Base-by-base conservation (phyloP, 2,888 invertebrate genomes). In the Plebejus melissa region DNA sequence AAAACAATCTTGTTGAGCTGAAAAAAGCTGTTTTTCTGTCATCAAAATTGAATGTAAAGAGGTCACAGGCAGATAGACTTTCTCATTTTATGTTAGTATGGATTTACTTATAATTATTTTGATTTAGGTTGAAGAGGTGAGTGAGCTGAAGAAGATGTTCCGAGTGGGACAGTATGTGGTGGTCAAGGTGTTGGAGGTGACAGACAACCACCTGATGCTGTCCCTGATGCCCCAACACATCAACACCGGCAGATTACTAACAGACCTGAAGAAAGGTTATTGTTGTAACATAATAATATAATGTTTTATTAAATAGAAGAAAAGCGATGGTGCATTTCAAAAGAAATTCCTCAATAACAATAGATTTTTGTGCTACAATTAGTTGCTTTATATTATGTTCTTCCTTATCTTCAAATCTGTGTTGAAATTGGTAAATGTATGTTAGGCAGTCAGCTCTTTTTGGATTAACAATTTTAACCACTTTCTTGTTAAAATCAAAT, bases 171-270 rank as follows among this genome's bases (percentile, higher is more conserved):
- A 96, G 84, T 94, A 94, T 81, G 91, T 96, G 1, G 94, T 94
- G 0, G 94, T 94, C 1, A 95, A 94, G 79, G 94, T 96, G 0
- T 80, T 81, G 83, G 94, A 85, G 79, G 84, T 79, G 69, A 86
- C 79, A 80, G 86, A 74, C 16, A 82, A 77, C 77, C 82, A 88
- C 36, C 83, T 96, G 2, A 88, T 91, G 82, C 88, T 96, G 71
- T 94, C 95, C 2, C 87, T 95, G 78, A 95, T 95, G 88, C 96
- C 96, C 0, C 90, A 91, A 65, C 95, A 95, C 79, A 88, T 96
- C 0, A 95, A 96, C 80, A 85, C 86, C 0, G 94, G 93, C 41
- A 89, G 94, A 74, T 83, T 83, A 2, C 94, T 94, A 70, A 82
- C 85, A 4, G 94, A 94, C 70, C 84, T 96, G 38, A 91, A 92